Conservation (phyloP, 2,888 invertebrate genomes). For the Loripinus fragilis region DNA sequence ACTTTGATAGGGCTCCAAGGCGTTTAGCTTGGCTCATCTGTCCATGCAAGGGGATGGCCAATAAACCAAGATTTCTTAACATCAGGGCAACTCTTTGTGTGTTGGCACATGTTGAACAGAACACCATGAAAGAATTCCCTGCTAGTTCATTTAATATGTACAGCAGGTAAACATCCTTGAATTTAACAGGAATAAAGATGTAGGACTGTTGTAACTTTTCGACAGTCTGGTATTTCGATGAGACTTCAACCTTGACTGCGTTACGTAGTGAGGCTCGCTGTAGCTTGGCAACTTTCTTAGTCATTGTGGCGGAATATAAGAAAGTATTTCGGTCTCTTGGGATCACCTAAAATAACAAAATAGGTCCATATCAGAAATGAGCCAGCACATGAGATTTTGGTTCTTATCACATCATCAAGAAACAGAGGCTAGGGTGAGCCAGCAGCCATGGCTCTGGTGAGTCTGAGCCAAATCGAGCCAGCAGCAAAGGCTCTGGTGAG, state of each 20-base stretch:
- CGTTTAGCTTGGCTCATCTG: constrained; percentile 99
- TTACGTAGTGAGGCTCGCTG: constrained; percentile 97
- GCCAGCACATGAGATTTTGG: too few species aligned
- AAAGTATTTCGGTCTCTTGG: constrained; percentile 96
- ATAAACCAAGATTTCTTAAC: constrained; percentile 94
- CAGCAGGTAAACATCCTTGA: constrained; percentile 98
- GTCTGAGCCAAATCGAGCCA: too few species aligned
- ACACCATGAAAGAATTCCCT: constrained; percentile 98
- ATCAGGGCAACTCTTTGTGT: constrained; percentile 95
- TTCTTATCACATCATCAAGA: too few species aligned
- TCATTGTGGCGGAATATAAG: constrained; percentile 99
- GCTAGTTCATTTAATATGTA: constrained; percentile 97
- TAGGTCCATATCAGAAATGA: too few species aligned
- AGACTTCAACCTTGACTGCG: constrained; percentile 97
- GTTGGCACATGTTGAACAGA: constrained; percentile 97
- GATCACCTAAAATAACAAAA: constrained; percentile 87
- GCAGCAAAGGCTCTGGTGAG: too few species aligned
- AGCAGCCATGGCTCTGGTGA: too few species aligned
- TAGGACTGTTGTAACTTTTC: constrained; percentile 98
- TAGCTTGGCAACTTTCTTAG: constrained; percentile 93
- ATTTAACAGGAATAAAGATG: constrained; percentile 97
- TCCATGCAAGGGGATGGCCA: constrained; percentile 98
- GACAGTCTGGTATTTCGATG: constrained; percentile 98
- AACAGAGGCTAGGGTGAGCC: too few species aligned
- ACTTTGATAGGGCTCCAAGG: constrained; percentile 97